Percentiles rank a stretch among this genome's conserved stretches.
These are phyloP conservation scores for Oceanodroma tethys DNA, from an alignment of 2,113 vertebrate species.

Conservation along the genomic window DNA sequence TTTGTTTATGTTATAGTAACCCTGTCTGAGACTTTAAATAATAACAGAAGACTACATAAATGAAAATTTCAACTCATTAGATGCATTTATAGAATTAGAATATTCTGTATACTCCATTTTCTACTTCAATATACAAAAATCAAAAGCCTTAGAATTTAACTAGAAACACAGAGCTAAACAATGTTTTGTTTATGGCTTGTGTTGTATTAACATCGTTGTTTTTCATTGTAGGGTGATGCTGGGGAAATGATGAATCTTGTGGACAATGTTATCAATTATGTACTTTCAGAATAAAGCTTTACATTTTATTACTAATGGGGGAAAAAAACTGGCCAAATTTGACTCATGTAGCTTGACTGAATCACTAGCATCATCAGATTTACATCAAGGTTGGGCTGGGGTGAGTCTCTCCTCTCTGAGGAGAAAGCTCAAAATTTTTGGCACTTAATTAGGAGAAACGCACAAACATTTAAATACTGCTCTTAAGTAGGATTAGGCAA, in stretches of 20 bases:
- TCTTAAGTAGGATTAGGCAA: conserved; percentile 8
- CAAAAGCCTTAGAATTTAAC: conserved; percentile 22
- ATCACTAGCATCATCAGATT: neutral
- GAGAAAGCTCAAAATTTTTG: neutral
- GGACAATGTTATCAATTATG: neutral
- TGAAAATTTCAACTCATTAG: conserved; percentile 48
- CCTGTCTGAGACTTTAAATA: conserved; percentile 42
- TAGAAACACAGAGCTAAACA: conserved; percentile 38
- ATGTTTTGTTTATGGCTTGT: conserved; percentile 41
- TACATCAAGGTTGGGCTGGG: neutral
- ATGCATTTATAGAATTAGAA: conserved; percentile 60
- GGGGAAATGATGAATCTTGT: conserved; percentile 35
- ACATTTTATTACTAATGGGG: neutral
- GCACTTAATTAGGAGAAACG: conserved; percentile 2
- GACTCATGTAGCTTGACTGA: neutral
- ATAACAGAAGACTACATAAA: conserved; percentile 63
- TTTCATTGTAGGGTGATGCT: conserved; percentile 22
- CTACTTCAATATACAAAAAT: conserved; percentile 36
- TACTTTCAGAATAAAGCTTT: conserved; percentile 16
- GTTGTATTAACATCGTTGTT: conserved; percentile 20
- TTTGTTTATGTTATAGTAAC: conserved; percentile 37
- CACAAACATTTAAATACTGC: neutral
- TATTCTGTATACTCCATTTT: conserved; percentile 48
- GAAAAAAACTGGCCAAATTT: neutral
- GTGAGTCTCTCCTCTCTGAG: neutral